Percentiles rank a stretch among this genome's conserved stretches.
Evolutionary conservation across 1,140 invertebrate genomes (phyloP).

Genomic region (Uloborus diversus): DNA sequence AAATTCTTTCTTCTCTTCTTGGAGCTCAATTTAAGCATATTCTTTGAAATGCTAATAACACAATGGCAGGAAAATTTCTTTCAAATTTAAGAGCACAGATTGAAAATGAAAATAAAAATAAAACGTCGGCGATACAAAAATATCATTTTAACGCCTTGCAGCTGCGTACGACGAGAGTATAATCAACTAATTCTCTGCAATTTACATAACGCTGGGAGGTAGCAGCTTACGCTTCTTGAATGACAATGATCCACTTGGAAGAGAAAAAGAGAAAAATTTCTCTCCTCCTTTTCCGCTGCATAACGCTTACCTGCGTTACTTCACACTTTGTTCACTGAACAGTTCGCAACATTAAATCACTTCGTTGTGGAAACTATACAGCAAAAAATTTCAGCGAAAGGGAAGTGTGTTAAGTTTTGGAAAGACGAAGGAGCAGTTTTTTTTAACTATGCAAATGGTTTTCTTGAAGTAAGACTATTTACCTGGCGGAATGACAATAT

Average conservation of each 20-base stretch:
- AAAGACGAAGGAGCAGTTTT: too few relatives aligned
- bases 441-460: too few relatives aligned
- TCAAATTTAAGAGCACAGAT: background rate
- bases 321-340: background rate
- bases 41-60: background rate
- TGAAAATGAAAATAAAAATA: background rate
- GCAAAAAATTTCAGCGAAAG: background rate
- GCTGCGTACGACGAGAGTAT: constrained; percentile 6
- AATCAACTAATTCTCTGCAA: background rate
- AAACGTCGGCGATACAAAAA: background rate
- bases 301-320: background rate
- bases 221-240: background rate
- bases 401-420: background rate
- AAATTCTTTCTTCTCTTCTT: background rate
- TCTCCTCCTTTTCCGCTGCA: background rate
- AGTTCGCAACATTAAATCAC: background rate
- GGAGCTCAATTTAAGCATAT: background rate
- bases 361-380: background rate
- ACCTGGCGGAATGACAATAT: too few relatives aligned
- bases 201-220: constrained; percentile 3
- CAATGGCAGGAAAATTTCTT: background rate
- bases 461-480: too few relatives aligned
- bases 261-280: background rate
- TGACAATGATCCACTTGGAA: background rate
- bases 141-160: background rate